Percentiles rank a stretch among this genome's conserved stretches.
Evolutionary conservation across 2,797 vertebrate species (phyloP).

Genomic region (Malurus leucopterus): DNA sequence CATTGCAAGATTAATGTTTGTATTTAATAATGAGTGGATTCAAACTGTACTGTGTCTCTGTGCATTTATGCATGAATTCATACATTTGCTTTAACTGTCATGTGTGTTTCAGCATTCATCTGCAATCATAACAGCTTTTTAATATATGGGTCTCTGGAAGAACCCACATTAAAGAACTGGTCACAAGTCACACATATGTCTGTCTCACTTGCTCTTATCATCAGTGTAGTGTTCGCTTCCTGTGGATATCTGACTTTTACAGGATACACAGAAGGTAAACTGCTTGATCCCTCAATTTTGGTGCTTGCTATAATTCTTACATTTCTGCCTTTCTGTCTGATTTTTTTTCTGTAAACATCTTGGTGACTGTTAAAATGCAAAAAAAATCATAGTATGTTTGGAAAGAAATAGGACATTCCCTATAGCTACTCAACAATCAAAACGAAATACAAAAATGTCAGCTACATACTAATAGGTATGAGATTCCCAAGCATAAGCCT

Average conservation of each 20-base stretch:
- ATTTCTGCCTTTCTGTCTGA: neutral
- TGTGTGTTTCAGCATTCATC: constrained; percentile 84
- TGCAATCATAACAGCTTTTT: constrained; percentile 97
- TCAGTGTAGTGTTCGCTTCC: constrained; percentile 83
- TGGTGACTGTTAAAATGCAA: neutral
- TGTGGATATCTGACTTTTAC: constrained; percentile 91
- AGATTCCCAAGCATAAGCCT: neutral
- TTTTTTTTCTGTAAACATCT: neutral
- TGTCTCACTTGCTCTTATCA: constrained; percentile 78
- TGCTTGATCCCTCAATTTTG: neutral
- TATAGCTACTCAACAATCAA: neutral
- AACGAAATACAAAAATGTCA: neutral
- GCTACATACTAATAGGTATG: neutral
- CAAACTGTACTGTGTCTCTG: neutral
- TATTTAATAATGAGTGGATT: neutral
- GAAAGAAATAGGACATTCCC: neutral
- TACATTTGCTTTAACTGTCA: neutral
- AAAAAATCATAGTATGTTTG: neutral
- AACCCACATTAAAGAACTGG: constrained; percentile 85
- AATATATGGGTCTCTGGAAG: constrained; percentile 88
- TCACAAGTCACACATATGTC: constrained; percentile 85
- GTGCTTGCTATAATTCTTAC: neutral
- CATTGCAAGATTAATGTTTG: neutral
- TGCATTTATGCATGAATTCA: neutral
- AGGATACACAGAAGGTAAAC: constrained; percentile 90